Percentiles rank a stretch among this genome's conserved stretches.
These are phyloP conservation scores for Atherinomorus stipes DNA, from an alignment of 2,113 vertebrate species.

Conservation along the genomic window DNA sequence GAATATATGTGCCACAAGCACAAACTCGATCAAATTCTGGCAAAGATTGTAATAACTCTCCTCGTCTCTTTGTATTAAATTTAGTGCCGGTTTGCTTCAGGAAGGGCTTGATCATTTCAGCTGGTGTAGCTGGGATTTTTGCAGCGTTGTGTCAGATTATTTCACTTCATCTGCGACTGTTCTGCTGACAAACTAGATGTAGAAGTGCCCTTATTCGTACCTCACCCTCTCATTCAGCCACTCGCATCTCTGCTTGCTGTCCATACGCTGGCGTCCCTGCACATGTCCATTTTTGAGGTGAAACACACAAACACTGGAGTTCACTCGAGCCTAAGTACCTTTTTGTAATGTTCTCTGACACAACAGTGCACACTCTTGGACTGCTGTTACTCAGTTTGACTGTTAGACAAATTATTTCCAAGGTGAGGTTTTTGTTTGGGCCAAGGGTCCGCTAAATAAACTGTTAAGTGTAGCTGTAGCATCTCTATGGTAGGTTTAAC, in stretches of 20 bases:
- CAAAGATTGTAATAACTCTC: conserved; percentile 47
- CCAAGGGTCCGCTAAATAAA: conserved; percentile 36
- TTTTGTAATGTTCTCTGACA: conserved; percentile 58
- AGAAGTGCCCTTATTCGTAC: conserved; percentile 84
- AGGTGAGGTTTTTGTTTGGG: conserved; percentile 29
- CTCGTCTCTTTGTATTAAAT: conserved; percentile 27
- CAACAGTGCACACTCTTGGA: conserved; percentile 66
- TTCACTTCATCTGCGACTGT: conserved; percentile 37
- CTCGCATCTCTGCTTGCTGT: conserved; percentile 26
- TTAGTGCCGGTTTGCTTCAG: conserved; percentile 46
- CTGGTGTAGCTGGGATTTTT: conserved; percentile 36
- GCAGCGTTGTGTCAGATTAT: conserved; percentile 22
- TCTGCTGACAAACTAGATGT: conserved; percentile 66
- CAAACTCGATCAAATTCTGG: conserved; percentile 45
- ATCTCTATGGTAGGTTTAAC: conserved; percentile 51
- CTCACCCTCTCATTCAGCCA: conserved; percentile 58
- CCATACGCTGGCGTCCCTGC: conserved; percentile 34
- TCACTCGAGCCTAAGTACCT: conserved; percentile 71
- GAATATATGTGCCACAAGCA: conserved; percentile 56
- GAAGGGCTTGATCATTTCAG: conserved; percentile 47
- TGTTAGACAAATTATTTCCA: conserved; percentile 63
- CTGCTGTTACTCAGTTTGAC: conserved; percentile 78
- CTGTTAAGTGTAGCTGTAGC: conserved; percentile 68
- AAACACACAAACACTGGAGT: conserved; percentile 77
- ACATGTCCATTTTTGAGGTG: conserved; percentile 38